A percentile compares a stretch with the other conserved stretches of the same genome.
phyloP scores from a whole-genome alignment of 2,888 invertebrate species.

The Hesperia comma region DNA sequence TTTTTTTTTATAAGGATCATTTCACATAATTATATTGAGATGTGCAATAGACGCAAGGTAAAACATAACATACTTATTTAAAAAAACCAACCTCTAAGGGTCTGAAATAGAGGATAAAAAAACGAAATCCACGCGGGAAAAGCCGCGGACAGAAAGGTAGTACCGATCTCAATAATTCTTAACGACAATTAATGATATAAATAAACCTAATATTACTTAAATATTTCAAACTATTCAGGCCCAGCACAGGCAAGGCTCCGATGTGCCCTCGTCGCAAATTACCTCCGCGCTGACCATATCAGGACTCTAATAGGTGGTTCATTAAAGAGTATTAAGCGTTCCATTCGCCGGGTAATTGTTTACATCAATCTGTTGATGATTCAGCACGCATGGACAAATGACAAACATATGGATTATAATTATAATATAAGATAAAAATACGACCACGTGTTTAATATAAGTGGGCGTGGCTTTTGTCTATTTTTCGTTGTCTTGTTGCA shows the following conservation, averaged over 20 bases:
- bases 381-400: neutral
- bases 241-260: neutral
- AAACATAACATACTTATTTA: too few species aligned
- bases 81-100: too few species aligned
- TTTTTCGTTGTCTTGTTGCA: too few species aligned
- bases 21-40: too few species aligned
- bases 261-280: constrained; percentile 13
- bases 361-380: constrained; percentile 24
- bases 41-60: too few species aligned
- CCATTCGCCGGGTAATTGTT: constrained; percentile 25
- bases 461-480: too few species aligned
- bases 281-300: constrained; percentile 19
- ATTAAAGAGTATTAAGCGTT: constrained; percentile 24
- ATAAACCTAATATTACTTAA: neutral
- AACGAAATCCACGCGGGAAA: too few species aligned
- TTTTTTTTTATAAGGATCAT: too few species aligned
- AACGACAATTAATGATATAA: neutral
- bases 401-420: neutral
- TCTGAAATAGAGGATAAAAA: too few species aligned
- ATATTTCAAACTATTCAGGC: neutral
- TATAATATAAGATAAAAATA: neutral
- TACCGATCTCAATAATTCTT: too few species aligned
- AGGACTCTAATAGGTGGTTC: constrained; percentile 17
- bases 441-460: too few species aligned
- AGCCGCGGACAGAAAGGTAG: too few species aligned